These are phyloP conservation scores for Podarcis raffonei DNA, from an alignment of 2,113 vertebrate genomes.

Conservation along the genomic window DNA sequence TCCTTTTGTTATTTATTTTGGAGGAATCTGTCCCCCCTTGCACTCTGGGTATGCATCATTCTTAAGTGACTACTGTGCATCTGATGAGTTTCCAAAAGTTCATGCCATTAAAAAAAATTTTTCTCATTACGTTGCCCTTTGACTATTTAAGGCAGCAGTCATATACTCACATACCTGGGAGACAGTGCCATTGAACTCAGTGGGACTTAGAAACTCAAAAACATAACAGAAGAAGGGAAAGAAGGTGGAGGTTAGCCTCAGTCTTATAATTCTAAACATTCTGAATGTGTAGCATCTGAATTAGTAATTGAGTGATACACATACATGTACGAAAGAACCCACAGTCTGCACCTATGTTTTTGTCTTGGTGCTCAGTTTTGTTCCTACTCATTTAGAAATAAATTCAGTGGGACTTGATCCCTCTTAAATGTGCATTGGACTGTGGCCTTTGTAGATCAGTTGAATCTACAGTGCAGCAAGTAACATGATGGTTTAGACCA, in stretches of 20 bases:
- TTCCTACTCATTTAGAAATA: not conserved
- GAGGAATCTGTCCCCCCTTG: no score
- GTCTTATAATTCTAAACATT: no score
- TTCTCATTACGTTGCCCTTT: not conserved
- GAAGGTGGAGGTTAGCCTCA: no score
- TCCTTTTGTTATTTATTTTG: no score
- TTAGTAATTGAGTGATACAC: not conserved
- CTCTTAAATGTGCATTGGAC: not conserved
- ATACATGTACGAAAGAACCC: not conserved
- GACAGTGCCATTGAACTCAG: no score
- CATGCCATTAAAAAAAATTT: not conserved
- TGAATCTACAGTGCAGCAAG: not conserved
- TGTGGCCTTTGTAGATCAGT: not conserved
- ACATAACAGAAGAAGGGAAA: no score
- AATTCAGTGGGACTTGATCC: not conserved
- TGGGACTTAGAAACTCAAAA: no score
- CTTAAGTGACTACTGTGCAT: not conserved
- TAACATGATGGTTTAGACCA: not conserved
- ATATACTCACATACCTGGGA: no score
- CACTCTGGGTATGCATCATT: not conserved
- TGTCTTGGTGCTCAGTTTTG: not conserved
- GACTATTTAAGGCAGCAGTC: no score
- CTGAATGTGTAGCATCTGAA: not conserved
- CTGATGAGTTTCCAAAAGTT: not conserved
- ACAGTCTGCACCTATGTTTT: not conserved